These are phyloP conservation scores for Semibalanus balanoides DNA, from an alignment of 1,140 invertebrate genomes.

Conservation along the genomic window DNA sequence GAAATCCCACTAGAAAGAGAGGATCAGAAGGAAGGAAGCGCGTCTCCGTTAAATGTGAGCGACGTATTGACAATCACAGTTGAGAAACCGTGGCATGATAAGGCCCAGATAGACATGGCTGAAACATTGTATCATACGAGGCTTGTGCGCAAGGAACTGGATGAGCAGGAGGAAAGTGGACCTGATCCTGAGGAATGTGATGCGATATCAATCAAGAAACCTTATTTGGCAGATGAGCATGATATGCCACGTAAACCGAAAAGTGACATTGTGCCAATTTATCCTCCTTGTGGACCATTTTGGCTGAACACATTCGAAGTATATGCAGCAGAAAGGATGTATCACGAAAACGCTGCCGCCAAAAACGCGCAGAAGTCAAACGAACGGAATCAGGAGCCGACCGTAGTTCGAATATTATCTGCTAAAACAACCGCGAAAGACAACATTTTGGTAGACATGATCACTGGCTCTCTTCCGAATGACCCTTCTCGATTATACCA, in stretches of 20 bases:
- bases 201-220: too few relatives aligned
- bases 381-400: background rate
- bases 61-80: background rate
- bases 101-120: background rate
- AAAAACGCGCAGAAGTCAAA: background rate
- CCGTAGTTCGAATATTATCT: too few relatives aligned
- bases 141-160: too few relatives aligned
- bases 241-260: too few relatives aligned
- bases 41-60: background rate
- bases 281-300: background rate
- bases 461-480: too few relatives aligned
- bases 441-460: too few relatives aligned
- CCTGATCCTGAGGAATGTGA: too few relatives aligned
- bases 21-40: background rate
- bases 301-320: background rate
- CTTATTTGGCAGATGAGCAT: too few relatives aligned
- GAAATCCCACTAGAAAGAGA: background rate
- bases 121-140: background rate
- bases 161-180: too few relatives aligned
- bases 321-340: background rate
- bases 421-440: too few relatives aligned
- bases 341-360: background rate
- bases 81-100: background rate
- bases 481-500: too few relatives aligned
- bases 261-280: background rate